phyloP scores from a whole-genome alignment of 1,140 invertebrate species.

The Drosophila littoralis region DNA sequence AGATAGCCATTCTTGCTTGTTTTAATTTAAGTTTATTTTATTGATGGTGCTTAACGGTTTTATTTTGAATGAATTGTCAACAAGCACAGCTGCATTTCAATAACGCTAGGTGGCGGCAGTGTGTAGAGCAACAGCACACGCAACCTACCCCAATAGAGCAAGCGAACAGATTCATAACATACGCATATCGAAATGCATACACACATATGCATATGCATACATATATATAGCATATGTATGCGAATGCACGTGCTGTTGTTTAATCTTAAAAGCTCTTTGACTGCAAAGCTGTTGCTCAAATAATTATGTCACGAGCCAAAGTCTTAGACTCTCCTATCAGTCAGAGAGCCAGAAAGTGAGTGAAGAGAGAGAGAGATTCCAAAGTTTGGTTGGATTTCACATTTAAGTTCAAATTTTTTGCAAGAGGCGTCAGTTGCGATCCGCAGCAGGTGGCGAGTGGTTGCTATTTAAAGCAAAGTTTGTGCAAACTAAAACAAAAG shows the following conservation, averaged over 20 bases:
- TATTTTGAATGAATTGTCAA: not conserved
- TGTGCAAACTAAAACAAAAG: not conserved
- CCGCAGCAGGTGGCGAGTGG: not conserved
- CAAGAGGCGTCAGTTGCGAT: constrained; percentile 19
- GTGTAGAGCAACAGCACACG: not conserved
- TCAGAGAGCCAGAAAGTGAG: not conserved
- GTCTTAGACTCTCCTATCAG: not conserved
- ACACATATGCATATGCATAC: too few species aligned
- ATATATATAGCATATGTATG: too few species aligned
- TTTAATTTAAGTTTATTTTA: not conserved
- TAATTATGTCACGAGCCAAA: not conserved
- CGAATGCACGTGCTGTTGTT: too few species aligned
- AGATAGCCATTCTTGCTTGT: too few species aligned
- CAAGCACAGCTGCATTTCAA: not conserved
- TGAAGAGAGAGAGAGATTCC: constrained; percentile 11
- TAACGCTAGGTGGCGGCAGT: not conserved
- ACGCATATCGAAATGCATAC: not conserved
- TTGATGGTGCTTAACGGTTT: not conserved
- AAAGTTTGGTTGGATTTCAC: constrained; percentile 3
- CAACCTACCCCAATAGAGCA: constrained; percentile 7
- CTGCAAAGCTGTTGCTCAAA: constrained; percentile 1
- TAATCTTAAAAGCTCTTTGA: not conserved
- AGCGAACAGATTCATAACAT: not conserved
- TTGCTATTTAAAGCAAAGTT: constrained; percentile 1
- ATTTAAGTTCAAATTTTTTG: not conserved